A percentile compares a stretch with the other conserved stretches of the same genome.
These are phyloP conservation scores for Tigriopus japonicus DNA, from an alignment of 1,140 invertebrate genomes.

Conservation along the genomic window DNA sequence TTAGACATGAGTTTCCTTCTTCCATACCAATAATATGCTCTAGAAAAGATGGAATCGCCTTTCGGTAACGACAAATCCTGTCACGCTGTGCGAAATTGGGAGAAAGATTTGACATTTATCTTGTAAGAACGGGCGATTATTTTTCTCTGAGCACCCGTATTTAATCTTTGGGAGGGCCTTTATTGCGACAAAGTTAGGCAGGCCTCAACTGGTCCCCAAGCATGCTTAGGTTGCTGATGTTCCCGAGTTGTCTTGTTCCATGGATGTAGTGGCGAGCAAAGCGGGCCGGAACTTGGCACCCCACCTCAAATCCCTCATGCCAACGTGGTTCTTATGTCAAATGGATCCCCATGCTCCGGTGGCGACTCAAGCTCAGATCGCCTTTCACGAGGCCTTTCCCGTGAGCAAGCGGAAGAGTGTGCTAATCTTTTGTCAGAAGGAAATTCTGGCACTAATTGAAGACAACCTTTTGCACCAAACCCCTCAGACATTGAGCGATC, in stretches of 20 bases:
- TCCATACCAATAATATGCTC: too few relatives aligned
- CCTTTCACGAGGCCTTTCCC: slow-evolving; percentile 46
- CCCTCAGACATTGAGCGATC: slow-evolving; percentile 36
- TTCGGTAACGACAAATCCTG: too few relatives aligned
- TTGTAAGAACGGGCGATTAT: not conserved
- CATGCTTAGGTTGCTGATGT: not conserved
- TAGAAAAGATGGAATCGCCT: too few relatives aligned
- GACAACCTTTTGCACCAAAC: slow-evolving; percentile 49
- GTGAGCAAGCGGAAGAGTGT: slow-evolving; percentile 44
- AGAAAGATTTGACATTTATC: too few relatives aligned
- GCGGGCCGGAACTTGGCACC: slow-evolving; percentile 52
- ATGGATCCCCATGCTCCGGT: slow-evolving; percentile 62
- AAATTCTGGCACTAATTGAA: slow-evolving; percentile 48
- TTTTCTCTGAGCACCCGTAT: not conserved
- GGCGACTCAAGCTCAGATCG: slow-evolving; percentile 43
- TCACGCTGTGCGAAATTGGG: too few relatives aligned
- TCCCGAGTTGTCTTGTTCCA: slow-evolving; percentile 25
- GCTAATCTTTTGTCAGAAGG: slow-evolving; percentile 49
- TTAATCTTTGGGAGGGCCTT: not conserved
- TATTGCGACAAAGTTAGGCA: too few relatives aligned
- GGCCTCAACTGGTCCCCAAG: too few relatives aligned
- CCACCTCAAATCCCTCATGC: slow-evolving; percentile 50
- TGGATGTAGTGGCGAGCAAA: slow-evolving; percentile 41
- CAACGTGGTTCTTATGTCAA: slow-evolving; percentile 52
- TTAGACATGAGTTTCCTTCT: too few relatives aligned